Conservation (phyloP, 92 coral and sea anemone species). For the Ricordea florida region DNA sequence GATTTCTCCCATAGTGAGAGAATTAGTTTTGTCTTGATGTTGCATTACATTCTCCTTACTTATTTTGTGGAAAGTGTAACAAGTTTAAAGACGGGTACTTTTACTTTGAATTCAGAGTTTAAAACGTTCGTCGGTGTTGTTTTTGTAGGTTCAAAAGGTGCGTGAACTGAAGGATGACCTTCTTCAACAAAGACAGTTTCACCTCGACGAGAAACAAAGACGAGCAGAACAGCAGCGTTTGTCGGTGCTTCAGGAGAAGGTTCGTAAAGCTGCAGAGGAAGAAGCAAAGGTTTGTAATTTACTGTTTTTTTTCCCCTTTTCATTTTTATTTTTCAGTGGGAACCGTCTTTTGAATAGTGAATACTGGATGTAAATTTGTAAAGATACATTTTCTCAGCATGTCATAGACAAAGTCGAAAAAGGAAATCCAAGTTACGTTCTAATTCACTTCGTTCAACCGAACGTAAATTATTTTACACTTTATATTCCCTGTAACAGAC, state of each 20-base stretch:
- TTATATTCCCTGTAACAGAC: too few species aligned
- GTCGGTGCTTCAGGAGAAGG: conserved; percentile 81
- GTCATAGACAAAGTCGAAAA: too few species aligned
- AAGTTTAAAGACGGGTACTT: not conserved
- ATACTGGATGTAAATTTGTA: too few species aligned
- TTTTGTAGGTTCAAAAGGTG: conserved; percentile 89
- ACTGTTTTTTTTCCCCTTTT: not conserved
- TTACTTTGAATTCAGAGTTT: not conserved
- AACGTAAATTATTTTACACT: too few species aligned
- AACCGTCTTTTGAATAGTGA: too few species aligned
- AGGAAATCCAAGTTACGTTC: too few species aligned
- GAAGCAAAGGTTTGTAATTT: conserved; percentile 83
- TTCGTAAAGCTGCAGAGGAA: conserved; percentile 95
- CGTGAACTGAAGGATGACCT: conserved; percentile 88
- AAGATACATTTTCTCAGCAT: too few species aligned
- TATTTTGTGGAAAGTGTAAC: too few species aligned
- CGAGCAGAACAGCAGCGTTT: conserved; percentile 90
- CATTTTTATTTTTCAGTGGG: too few species aligned
- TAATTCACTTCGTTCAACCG: too few species aligned
- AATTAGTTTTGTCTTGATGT: not conserved
- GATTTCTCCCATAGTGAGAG: too few species aligned
- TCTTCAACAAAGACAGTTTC: conserved; percentile 80
- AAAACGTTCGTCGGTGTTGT: not conserved
- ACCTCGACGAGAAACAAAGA: conserved; percentile 81
- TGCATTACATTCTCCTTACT: not conserved